Percentiles rank a stretch among this genome's conserved stretches.
These are phyloP conservation scores for Girardinus metallicus DNA, from an alignment of 2,797 vertebrate genomes.

Conservation along the genomic window DNA sequence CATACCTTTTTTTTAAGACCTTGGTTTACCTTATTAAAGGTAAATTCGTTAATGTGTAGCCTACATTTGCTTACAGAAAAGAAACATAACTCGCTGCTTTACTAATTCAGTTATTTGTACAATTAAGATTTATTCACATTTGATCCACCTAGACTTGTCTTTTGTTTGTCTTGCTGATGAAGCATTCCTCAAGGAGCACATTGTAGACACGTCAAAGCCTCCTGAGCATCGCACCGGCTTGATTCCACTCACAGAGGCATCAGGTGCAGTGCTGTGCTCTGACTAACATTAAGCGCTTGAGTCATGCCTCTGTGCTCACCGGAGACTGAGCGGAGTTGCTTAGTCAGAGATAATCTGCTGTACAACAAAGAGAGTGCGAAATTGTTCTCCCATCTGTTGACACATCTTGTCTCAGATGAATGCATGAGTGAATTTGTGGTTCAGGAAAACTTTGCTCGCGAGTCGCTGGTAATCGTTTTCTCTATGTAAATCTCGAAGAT, in stretches of 20 bases:
- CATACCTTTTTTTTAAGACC: not conserved
- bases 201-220: conserved; percentile 9
- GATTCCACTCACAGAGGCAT: conserved; percentile 41
- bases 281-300: conserved; percentile 52
- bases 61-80: not conserved
- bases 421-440: conserved; percentile 35
- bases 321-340: conserved; percentile 44
- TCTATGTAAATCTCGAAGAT: not conserved
- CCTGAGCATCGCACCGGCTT: conserved; percentile 19
- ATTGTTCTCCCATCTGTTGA: conserved; percentile 43
- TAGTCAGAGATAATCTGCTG: conserved; percentile 53
- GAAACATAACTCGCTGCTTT: not conserved
- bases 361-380: conserved; percentile 20
- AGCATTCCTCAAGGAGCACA: conserved; percentile 2
- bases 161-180: not conserved
- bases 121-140: not conserved
- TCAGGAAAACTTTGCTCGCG: conserved; percentile 1
- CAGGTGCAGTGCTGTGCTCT: conserved; percentile 54
- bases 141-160: not conserved
- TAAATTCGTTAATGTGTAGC: not conserved
- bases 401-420: conserved; percentile 42
- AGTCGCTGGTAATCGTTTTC: conserved; percentile 21
- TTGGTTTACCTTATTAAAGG: not conserved
- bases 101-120: not conserved
- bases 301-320: conserved; percentile 35